Evolutionary conservation across 2,888 invertebrate species (phyloP).

Genomic region (Erebia ligea): DNA sequence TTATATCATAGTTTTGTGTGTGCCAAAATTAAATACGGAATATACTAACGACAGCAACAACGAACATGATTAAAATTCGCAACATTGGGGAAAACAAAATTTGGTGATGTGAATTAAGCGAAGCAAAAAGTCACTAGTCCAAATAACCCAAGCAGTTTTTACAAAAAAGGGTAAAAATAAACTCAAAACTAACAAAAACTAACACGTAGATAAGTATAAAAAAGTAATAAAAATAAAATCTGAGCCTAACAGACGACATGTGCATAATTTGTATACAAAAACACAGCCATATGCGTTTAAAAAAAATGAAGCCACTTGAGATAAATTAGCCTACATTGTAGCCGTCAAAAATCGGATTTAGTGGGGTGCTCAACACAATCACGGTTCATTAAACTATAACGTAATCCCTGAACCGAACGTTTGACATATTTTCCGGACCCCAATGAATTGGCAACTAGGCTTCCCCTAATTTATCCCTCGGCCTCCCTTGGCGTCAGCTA

Average conservation of each 20-base stretch:
- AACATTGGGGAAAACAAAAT: too few relatives aligned
- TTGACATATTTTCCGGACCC: slow-evolving; percentile 62
- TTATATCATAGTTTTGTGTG: too few relatives aligned
- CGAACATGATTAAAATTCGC: too few relatives aligned
- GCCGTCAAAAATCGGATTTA: slow-evolving; percentile 67
- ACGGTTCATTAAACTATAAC: slow-evolving; percentile 75
- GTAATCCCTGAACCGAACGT: slow-evolving; percentile 54
- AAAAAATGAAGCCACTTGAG: slow-evolving; percentile 53
- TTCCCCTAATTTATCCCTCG: slow-evolving; percentile 47
- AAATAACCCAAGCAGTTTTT: neutral
- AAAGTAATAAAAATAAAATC: slow-evolving; percentile 27
- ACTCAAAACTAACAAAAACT: neutral
- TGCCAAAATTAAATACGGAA: too few relatives aligned
- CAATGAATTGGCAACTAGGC: slow-evolving; percentile 52
- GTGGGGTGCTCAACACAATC: slow-evolving; percentile 71
- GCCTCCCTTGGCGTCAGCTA: slow-evolving; percentile 46
- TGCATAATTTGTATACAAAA: slow-evolving; percentile 40
- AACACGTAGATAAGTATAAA: neutral
- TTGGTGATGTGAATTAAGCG: neutral
- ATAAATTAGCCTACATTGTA: slow-evolving; percentile 64
- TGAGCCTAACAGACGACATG: slow-evolving; percentile 29
- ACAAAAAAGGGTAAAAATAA: neutral
- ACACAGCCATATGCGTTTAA: slow-evolving; percentile 34
- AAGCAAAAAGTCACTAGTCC: neutral
- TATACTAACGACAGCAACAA: too few relatives aligned